Base-by-base conservation (phyloP, 1,140 invertebrate genomes). In the Stratiolaelaps scimitus region DNA sequence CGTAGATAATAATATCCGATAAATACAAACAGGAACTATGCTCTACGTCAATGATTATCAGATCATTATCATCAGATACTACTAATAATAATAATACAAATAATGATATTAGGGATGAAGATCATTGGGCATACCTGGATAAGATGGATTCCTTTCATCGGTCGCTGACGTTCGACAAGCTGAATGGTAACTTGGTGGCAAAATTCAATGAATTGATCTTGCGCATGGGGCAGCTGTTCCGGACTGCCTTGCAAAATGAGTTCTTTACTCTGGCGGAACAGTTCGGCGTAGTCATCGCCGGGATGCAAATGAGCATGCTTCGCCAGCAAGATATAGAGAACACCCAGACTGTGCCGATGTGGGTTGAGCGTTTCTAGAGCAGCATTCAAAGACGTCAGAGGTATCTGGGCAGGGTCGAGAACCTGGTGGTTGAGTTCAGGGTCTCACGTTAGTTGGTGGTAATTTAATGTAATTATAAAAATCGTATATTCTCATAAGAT, bases 331-430 rank as follows among this genome's bases (percentile, higher is more conserved):
- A 93, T 86, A 65, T 86, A 86, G 30, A 93, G 75, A 56, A 90
- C 83, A 23, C 88, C 89, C 20, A 93, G 76, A 17, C 88, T 90
- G 78, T 93, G 88, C 72, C 92, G 86, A 72, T 91, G 87, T 43
- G 89, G 76, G 75, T 92, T 87, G 20, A 94, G 78, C 1, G 88
- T 91, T 74, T 89, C 88, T 69, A 92, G 77, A 20, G 92, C 89
- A 76, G 85, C 92, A 73, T 89, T 89, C 68, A 94, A 77, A 74
- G 91, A 87, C 67, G 83, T 20, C 83, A 69, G 80, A 81, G 78
- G 92, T 90, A 72, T 88, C 85, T 46, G 83, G 76, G n/a, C 93
- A 76, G 0, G 34, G 34, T 40, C 34, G 5, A 40, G 34, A 40
- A 10, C 34, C 34, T 40, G 34, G 10, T 40, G 10, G 10, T 40